Base-by-base conservation (phyloP, 1,140 invertebrate species). In the Battus philenor region DNA sequence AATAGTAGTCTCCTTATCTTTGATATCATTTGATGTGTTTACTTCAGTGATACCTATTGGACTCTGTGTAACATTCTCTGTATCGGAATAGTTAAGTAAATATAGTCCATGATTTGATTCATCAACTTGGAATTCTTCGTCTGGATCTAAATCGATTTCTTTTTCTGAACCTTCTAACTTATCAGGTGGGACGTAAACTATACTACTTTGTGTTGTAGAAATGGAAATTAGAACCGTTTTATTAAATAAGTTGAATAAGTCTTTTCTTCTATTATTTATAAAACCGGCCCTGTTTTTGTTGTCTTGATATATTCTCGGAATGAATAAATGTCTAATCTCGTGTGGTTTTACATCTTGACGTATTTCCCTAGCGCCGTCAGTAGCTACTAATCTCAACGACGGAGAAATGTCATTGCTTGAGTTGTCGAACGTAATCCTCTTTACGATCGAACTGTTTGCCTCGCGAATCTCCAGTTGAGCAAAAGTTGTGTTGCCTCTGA, bases 61-160 rank as follows among this genome's bases (percentile, higher is more conserved):
- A 32, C 33, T 61, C 36, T 64, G 61, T 20, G 77, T 77, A 10
- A 77, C 54, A 50, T 83, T 83, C 48, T 81, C 77, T 9, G 72
- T 70, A 20, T 85, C 77, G 2, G 84, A 79, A 65, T 85, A 86
- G 55, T 87, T 86, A 20, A 84, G 67, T 39, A 87, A 65, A 60
- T 86, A 86, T 16, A 86, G 39, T 26, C 83, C 86, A 63, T 87
- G 86, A 57, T 86, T 87, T 1, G 82, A 86, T 65, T 87, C 86
- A 46, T 87, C 82, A 1, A 87, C 86, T 69, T 87, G 84, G 44
- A 87, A 86, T 34, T 86, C 83, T 70, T 87, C 86, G 31, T 87
- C 86, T 0, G 82, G 83, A 55, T 86, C 86, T 47, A 86, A 57
- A 44, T 85, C 71, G 16, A 75, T 56, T 64, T 80, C 83, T 56